Conservation (phyloP, 2,888 invertebrate genomes). For the Zelleria hepariella region DNA sequence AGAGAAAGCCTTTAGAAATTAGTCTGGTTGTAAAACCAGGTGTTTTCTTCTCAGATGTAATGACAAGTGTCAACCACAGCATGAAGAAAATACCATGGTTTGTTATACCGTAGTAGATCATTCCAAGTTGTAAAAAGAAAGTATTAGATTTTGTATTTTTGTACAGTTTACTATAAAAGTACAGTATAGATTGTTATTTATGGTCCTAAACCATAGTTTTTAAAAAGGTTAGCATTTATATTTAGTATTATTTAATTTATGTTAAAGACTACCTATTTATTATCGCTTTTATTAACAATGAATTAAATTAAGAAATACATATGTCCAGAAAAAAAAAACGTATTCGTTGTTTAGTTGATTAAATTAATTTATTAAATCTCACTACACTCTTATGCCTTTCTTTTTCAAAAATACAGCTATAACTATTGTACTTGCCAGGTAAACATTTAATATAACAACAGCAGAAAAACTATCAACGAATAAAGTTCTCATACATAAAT, state of each 20-base stretch:
- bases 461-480: conserved; percentile 45
- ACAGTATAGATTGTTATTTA: background rate
- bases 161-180: background rate
- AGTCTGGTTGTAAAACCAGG: no score
- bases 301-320: background rate
- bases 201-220: background rate
- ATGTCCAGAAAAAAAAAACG: background rate
- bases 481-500: conserved; percentile 78
- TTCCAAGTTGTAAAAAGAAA: background rate
- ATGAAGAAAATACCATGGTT: background rate
- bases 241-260: background rate
- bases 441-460: conserved; percentile 69
- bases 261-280: background rate
- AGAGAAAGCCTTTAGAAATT: no score
- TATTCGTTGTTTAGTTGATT: background rate
- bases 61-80: background rate
- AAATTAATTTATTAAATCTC: background rate
- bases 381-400: conserved; percentile 57
- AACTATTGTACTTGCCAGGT: conserved; percentile 65
- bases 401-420: conserved; percentile 33
- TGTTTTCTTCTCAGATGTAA: no score
- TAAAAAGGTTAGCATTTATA: background rate
- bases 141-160: background rate
- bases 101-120: no score
- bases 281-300: background rate